Conservation (phyloP, 37 sponge, comb jelly and placozoan genomes). For the Corticium candelabrum region DNA sequence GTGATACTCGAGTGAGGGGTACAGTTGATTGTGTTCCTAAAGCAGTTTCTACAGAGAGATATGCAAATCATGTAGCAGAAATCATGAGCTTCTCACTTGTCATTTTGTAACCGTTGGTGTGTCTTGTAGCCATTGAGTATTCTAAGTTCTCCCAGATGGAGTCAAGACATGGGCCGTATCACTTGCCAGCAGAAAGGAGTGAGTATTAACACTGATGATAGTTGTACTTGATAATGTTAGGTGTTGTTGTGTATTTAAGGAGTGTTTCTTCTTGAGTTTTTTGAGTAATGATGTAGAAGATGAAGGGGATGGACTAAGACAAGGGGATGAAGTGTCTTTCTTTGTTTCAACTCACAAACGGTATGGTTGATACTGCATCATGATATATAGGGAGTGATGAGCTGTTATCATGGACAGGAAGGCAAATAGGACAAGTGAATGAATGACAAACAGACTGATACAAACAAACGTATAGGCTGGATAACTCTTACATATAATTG, state of each 20-base stretch:
- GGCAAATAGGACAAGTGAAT: no score
- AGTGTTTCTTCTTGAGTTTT: background rate
- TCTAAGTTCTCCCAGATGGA: background rate
- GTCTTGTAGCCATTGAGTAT: background rate
- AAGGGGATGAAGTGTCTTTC: background rate
- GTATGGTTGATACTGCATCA: no score
- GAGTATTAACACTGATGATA: background rate
- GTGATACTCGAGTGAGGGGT: background rate
- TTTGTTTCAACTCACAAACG: background rate
- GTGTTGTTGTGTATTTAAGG: background rate
- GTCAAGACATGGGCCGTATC: background rate
- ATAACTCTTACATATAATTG: no score
- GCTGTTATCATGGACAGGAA: no score
- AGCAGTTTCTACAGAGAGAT: background rate
- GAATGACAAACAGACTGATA: no score
- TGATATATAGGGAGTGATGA: no score
- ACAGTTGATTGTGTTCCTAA: background rate
- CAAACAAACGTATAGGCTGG: no score
- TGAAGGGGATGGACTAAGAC: background rate
- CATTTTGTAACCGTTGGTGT: no score
- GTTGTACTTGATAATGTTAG: background rate
- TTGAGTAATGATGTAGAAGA: background rate
- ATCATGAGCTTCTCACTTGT: background rate
- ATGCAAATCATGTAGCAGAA: background rate
- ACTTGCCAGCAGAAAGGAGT: background rate